Evolutionary conservation across 2,888 invertebrate genomes (phyloP).

Genomic region (Trisateles emortualis): DNA sequence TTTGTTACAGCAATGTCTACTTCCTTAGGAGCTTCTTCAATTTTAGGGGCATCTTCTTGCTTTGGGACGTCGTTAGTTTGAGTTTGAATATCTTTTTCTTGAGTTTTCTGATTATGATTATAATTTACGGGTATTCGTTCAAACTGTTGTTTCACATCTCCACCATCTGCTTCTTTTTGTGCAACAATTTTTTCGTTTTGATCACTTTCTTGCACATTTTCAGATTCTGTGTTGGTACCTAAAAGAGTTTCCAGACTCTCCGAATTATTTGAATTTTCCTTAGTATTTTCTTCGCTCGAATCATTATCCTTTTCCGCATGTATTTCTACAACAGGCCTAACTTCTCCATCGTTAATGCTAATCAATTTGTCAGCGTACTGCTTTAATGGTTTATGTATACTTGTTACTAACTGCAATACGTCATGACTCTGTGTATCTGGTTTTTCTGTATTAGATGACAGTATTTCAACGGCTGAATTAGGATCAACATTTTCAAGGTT

Average conservation of each 20-base stretch:
- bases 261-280: slow-evolving; percentile 47
- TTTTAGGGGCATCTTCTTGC: slow-evolving; percentile 17
- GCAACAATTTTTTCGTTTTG: slow-evolving; percentile 52
- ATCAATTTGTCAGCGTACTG: slow-evolving; percentile 50
- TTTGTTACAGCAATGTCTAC: slow-evolving; percentile 45
- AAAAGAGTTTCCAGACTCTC: slow-evolving; percentile 60
- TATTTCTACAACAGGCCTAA: slow-evolving; percentile 78
- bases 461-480: slow-evolving; percentile 44
- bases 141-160: slow-evolving; percentile 76
- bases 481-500: slow-evolving; percentile 46
- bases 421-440: slow-evolving; percentile 31
- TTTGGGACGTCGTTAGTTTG: slow-evolving; percentile 7
- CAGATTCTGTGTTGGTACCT: slow-evolving; percentile 43
- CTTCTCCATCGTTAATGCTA: slow-evolving; percentile 71
- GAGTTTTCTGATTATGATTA: slow-evolving; percentile 63
- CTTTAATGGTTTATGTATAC: slow-evolving; percentile 39
- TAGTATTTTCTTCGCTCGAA: slow-evolving; percentile 51
- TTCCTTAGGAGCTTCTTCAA: slow-evolving; percentile 24
- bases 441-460: slow-evolving; percentile 38
- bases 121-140: slow-evolving; percentile 81
- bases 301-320: slow-evolving; percentile 62
- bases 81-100: slow-evolving; percentile 38
- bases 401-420: slow-evolving; percentile 37
- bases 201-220: slow-evolving; percentile 27
- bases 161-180: slow-evolving; percentile 43